These are phyloP conservation scores for Leptatherina wallacei DNA, from an alignment of 2,797 vertebrate species.

Conservation along the genomic window DNA sequence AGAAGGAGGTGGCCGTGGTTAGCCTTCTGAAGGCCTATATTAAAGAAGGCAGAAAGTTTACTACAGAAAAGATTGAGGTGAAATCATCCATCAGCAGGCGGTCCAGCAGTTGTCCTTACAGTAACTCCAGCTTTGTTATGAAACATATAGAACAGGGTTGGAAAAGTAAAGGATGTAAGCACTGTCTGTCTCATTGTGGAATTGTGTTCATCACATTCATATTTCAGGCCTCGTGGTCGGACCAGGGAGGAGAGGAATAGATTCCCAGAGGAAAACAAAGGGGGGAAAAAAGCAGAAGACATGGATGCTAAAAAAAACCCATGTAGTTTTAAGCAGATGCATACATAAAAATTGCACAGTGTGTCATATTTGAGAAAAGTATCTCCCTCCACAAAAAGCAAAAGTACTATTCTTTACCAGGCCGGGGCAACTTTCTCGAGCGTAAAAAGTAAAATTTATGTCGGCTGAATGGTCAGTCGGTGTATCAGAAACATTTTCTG, in stretches of 20 bases:
- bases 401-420: constrained; percentile 32
- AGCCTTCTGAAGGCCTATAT: constrained; percentile 64
- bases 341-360: constrained; percentile 14
- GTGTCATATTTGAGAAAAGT: too few species aligned
- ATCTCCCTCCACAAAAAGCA: too few species aligned
- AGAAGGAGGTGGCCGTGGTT: constrained; percentile 67
- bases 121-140: constrained; percentile 2
- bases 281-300: neutral
- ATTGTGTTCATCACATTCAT: constrained; percentile 14
- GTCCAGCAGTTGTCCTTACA: constrained; percentile 19
- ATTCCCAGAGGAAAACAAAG: constrained; percentile 31
- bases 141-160: neutral
- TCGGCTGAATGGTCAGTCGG: constrained; percentile 44
- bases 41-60: constrained; percentile 56
- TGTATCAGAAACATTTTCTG: constrained; percentile 28
- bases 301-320: neutral
- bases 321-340: neutral
- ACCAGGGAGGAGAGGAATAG: constrained; percentile 29
- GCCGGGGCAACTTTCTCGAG: constrained; percentile 41
- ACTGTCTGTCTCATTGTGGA: constrained; percentile 21
- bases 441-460: constrained; percentile 56
- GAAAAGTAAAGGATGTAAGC: constrained; percentile 22
- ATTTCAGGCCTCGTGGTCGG: constrained; percentile 47
- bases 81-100: constrained; percentile 32
- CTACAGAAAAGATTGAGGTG: constrained; percentile 54